Conservation (phyloP, 2,888 invertebrate genomes). For the Teinopalpus imperialis region DNA sequence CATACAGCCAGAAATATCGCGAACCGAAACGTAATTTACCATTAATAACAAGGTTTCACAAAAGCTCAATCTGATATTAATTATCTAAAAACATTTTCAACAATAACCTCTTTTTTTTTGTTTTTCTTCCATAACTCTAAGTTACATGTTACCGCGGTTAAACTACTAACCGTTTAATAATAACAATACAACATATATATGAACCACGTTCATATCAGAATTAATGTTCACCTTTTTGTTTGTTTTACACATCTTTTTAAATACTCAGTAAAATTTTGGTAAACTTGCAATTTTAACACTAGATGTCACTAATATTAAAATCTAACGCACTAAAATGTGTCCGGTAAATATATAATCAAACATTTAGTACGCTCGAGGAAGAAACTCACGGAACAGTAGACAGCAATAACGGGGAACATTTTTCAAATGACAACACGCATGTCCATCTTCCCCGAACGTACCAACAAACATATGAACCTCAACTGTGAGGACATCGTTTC, state of each 20-base stretch:
- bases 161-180: constrained; percentile 74
- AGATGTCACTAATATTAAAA: constrained; percentile 81
- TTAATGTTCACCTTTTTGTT: constrained; percentile 36
- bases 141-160: constrained; percentile 73
- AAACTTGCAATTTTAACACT: constrained; percentile 73
- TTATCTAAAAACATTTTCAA: constrained; percentile 80
- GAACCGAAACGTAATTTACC: constrained; percentile 50
- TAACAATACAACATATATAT: constrained; percentile 77
- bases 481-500: constrained; percentile 30
- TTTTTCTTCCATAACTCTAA: constrained; percentile 70
- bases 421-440: constrained; percentile 26
- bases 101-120: constrained; percentile 76
- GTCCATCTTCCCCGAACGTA: constrained; percentile 34
- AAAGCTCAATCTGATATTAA: constrained; percentile 78
- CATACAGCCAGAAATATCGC: constrained; percentile 40
- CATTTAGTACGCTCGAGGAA: constrained; percentile 28
- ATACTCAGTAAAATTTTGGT: constrained; percentile 53
- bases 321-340: constrained; percentile 64
- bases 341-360: constrained; percentile 40
- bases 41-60: constrained; percentile 70
- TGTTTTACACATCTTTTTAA: constrained; percentile 47
- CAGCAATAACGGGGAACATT: constrained; percentile 38
- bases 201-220: constrained; percentile 65
- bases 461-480: constrained; percentile 35
- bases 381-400: constrained; percentile 34